Evolutionary conservation across 2,113 vertebrate genomes (phyloP), one percentile per base, ranked within the genome.

Genomic region (Larimichthys crocea): DNA sequence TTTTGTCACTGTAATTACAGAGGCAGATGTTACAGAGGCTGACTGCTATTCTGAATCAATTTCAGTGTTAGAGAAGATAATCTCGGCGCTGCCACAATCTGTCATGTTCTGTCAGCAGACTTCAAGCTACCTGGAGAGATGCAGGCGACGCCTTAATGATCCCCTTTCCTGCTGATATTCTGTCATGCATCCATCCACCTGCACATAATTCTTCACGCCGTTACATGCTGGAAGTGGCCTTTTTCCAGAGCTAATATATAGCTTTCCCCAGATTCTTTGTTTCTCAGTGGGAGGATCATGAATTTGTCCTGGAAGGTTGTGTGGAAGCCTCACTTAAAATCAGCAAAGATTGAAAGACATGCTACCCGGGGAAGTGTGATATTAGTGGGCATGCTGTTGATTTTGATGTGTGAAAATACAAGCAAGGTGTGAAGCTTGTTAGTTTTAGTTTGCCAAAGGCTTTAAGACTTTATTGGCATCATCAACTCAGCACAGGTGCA

Each of bases 21-120:
- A 2, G 1, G 40, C 16, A 59, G 68, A 60, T n/a, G 57, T 75
- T 10, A 4, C 49, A 46, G 26, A 49, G 53, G 53, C 55, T 57
- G 69, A 74, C 62, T 63, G 63, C 69, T 48, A 59, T 72, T 79
- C 22, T 73, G 19, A 82, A 77, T 76, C 69, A 67, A 80, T 80
- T 74, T 71, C 31, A 68, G 7, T 15, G 4, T 60, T 42, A 9
- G 19, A 67, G 15, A 48, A 44, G 15, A 56, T n/a, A 67, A 81
- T 87, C 59, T 35, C 1, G 6, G 26, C 15, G 3, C 10, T 9
- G 3, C 50, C 61, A 80, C 56, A 64, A 9, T 72, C 69, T 56
- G 66, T 59, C 78, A 82, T 20, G 42, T 55, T 68, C 55, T 78
- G 44, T 56, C 76, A 76, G 75, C 48, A 59, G 59, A 63, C 19